These are phyloP conservation scores for Ptyas mucosa DNA, from an alignment of 2,113 vertebrate species.

Conservation along the genomic window DNA sequence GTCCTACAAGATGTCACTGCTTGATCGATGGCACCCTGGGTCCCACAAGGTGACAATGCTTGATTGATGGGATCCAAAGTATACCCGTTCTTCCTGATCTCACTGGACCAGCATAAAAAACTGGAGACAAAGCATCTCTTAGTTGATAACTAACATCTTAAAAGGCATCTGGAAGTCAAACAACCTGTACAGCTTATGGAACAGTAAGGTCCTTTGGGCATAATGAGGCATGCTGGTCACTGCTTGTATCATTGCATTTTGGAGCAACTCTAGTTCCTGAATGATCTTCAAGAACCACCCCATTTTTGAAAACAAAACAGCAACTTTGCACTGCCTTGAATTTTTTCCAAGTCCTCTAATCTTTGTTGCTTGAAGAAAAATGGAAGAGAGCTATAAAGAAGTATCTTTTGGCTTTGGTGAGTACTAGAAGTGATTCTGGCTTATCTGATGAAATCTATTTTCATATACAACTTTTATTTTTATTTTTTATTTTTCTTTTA, in stretches of 20 bases:
- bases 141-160: background rate
- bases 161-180: background rate
- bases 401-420: background rate
- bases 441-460: background rate
- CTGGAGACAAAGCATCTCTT: background rate
- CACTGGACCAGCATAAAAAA: background rate
- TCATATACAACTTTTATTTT: background rate
- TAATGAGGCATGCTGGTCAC: background rate
- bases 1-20: background rate
- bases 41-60: too few species aligned
- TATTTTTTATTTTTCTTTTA: too few species aligned
- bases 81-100: background rate
- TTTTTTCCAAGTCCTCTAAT: background rate
- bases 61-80: background rate
- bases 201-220: background rate
- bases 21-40: background rate
- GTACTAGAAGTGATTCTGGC: background rate
- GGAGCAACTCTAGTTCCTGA: background rate
- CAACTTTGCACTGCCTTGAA: background rate
- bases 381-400: background rate
- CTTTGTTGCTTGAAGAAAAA: background rate
- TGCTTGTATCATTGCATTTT: background rate
- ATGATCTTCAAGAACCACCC: background rate
- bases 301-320: background rate
- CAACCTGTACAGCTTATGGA: background rate